Percentiles rank a stretch among this genome's conserved stretches.
Evolutionary conservation across 2,113 vertebrate species (phyloP).

Genomic region (Thomomys bottae): DNA sequence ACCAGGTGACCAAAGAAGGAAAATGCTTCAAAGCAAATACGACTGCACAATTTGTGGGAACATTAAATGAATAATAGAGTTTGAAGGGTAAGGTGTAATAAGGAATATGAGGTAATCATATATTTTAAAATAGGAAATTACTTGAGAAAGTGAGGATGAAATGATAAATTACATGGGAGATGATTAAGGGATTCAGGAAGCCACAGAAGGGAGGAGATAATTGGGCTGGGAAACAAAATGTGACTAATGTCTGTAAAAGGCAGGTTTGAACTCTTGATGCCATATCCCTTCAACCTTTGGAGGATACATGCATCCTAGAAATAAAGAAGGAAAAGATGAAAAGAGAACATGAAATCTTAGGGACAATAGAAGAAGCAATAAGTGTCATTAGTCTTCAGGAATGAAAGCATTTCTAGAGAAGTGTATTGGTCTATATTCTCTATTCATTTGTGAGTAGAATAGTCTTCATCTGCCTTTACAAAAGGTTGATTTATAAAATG

Average conservation of each 20-base stretch:
- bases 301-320: neutral
- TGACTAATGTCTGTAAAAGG: neutral
- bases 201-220: neutral
- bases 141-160: slow-evolving; percentile 15
- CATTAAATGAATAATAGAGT: slow-evolving; percentile 4
- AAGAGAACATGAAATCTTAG: neutral
- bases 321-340: neutral
- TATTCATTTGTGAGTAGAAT: slow-evolving; percentile 24
- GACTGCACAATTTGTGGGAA: slow-evolving; percentile 21
- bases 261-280: neutral
- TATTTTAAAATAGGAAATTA: slow-evolving; percentile 50
- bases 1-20: neutral
- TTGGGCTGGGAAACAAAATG: neutral
- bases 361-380: slow-evolving; percentile 21
- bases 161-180: slow-evolving; percentile 20
- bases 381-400: slow-evolving; percentile 10
- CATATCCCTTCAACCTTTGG: neutral
- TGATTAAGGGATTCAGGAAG: neutral
- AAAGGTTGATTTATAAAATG: slow-evolving; percentile 49
- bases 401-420: slow-evolving; percentile 49
- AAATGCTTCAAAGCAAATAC: neutral
- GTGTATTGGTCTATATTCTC: slow-evolving; percentile 28
- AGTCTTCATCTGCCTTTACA: slow-evolving; percentile 20
- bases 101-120: slow-evolving; percentile 41
- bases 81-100: slow-evolving; percentile 12